Evolutionary conservation across 2,113 vertebrate genomes (phyloP).

Genomic region (Toxostoma redivivum): DNA sequence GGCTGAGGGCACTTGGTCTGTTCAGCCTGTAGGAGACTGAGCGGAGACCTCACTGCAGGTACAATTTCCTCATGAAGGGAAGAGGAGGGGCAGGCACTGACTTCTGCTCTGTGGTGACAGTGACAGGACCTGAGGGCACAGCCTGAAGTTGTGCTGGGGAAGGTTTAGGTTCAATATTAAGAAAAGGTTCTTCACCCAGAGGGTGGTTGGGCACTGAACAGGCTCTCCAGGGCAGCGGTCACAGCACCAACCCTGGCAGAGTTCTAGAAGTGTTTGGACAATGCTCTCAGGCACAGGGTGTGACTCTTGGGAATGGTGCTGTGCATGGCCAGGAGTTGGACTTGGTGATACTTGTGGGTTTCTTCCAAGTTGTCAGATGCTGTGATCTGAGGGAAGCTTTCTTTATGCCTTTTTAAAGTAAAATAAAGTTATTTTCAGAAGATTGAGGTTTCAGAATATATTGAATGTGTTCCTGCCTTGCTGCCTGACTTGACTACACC

Average conservation of each 20-base stretch:
- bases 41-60: not conserved
- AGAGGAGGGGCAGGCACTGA: not conserved
- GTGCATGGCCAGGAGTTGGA: not conserved
- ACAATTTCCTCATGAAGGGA: fast-evolving
- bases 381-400: not conserved
- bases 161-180: not conserved
- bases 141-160: not conserved
- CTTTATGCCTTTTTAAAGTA: not conserved
- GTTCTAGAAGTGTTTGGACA: fast-evolving
- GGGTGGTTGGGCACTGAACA: fast-evolving
- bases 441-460: not conserved
- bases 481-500: not conserved
- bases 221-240: not conserved
- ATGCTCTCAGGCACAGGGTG: fast-evolving
- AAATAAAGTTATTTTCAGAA: not conserved
- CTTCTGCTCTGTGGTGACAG: not conserved
- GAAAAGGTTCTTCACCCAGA: not conserved
- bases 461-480: not conserved
- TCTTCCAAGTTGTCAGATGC: not conserved
- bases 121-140: not conserved
- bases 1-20: not conserved
- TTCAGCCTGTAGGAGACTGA: not conserved
- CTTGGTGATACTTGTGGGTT: fast-evolving
- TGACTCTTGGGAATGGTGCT: not conserved
- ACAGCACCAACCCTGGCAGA: not conserved